These are phyloP conservation scores for Myotis davidii DNA, from an alignment of 2,113 vertebrate genomes.

Conservation along the genomic window DNA sequence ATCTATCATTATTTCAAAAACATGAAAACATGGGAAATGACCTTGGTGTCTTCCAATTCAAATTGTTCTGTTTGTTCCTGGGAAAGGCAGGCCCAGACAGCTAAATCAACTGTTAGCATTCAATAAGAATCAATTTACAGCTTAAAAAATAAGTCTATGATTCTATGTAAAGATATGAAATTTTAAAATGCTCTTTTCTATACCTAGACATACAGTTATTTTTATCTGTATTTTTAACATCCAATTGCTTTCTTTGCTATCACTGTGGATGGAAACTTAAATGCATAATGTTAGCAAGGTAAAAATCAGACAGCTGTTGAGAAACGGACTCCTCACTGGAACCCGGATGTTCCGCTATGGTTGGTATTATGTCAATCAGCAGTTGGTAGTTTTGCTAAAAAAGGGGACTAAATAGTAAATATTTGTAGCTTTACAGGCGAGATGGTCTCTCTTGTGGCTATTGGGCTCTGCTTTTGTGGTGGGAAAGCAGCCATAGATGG, in stretches of 20 bases:
- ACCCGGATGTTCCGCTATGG: neutral
- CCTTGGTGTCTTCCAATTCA: neutral
- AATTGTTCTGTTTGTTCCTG: neutral
- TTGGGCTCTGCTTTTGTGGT: fast-evolving
- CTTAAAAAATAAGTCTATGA: neutral
- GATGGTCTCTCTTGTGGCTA: neutral
- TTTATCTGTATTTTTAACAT: neutral
- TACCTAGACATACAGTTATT: neutral
- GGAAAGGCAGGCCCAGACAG: neutral
- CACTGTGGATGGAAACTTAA: neutral
- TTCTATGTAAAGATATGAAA: neutral
- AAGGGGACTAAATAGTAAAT: neutral
- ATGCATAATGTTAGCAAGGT: neutral
- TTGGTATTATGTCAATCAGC: neutral
- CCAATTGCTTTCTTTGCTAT: neutral
- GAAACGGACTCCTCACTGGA: neutral
- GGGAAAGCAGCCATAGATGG: neutral
- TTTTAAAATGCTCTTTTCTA: conserved; percentile 12
- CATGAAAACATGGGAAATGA: neutral
- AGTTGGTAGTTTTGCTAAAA: neutral
- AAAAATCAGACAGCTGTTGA: neutral
- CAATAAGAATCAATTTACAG: neutral
- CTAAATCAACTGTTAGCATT: neutral
- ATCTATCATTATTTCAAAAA: neutral
- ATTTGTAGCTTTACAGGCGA: neutral